Base-by-base conservation (phyloP, 2,888 invertebrate genomes). In the Odontothrips loti region DNA sequence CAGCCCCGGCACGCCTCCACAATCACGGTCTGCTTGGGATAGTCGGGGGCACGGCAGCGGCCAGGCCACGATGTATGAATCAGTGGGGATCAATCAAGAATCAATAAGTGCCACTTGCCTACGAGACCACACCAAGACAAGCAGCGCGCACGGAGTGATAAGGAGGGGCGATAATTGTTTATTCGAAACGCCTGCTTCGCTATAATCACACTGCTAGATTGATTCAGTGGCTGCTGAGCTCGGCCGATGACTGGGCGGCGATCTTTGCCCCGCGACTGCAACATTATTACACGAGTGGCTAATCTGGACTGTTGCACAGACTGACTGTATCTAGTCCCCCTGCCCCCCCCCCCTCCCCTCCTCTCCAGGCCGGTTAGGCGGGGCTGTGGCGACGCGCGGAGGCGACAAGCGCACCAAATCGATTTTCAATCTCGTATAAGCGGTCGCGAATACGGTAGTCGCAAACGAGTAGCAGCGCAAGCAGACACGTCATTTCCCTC, bases 101-200 rank as follows among this genome's bases (percentile, higher is more conserved):
- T 75, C 68, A 75, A 75, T 75, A 75, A 75, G 23, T 12, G 68
- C 27, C 68, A 68, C 68, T 68, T 23, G 68, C 8, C 68, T 68
- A 68, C 20, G 68, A n/a, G 68, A 17, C 51, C 1, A 1, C 15
- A 17, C 51, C 17, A 51, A 51, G 51, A 15, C 51, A 1, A 8
- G 51, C 15, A 51, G 15, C 51, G 17, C 51, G 15, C 10, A 48
- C 48, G 51, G 15, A 17, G 15, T 58, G 58, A 58, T 58, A 58
- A 58, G 58, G 58, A 6, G 58, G 17, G 15, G 6, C n/a, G 58
- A n/a, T 58, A 58, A 58, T 58, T 58, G 58, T 58, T 58, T 17
- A 20, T 17, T 20, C n/a, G 20, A 15, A 51, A 15, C 15, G n/a
- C 15, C n/a, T 17, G 20, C 58, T 17, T n/a, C n/a, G n/a, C n/a